phyloP scores from a whole-genome alignment of 2,113 vertebrate species.

The Stigmatopora argus region DNA sequence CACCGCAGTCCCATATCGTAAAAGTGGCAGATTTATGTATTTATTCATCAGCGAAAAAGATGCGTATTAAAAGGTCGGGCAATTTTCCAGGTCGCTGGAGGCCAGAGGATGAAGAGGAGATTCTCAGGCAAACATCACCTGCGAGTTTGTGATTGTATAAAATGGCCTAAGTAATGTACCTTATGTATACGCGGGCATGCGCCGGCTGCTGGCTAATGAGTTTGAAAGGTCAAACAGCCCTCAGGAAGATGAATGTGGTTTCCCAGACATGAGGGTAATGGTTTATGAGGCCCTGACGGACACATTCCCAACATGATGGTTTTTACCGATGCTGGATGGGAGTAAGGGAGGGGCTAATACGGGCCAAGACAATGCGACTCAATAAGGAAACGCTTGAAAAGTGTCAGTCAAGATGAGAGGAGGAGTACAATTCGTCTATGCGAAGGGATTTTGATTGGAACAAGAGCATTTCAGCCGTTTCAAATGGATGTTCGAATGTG shows the following conservation, averaged over 20 bases:
- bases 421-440: not conserved
- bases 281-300: conserved; percentile 54
- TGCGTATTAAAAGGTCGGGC: conserved; percentile 64
- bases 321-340: conserved; percentile 21
- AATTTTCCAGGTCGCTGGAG: conserved; percentile 70
- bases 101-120: conserved; percentile 27
- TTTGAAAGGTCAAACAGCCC: conserved; percentile 73
- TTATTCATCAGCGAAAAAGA: conserved; percentile 65
- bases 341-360: conserved; percentile 6
- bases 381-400: not conserved
- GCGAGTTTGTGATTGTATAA: conserved; percentile 4
- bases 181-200: conserved; percentile 15
- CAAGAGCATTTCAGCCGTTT: too few species aligned
- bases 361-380: conserved; percentile 20
- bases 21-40: conserved; percentile 66
- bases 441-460: too few species aligned
- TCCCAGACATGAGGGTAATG: conserved; percentile 40
- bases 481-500: too few species aligned
- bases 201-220: conserved; percentile 61
- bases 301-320: conserved; percentile 46
- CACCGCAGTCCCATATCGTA: conserved; percentile 13
- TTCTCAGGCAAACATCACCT: conserved; percentile 29
- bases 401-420: not conserved
- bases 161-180: conserved; percentile 3
- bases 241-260: conserved; percentile 67